Conservation (phyloP, 2,888 invertebrate genomes). For the Heterodera filipjevi region DNA sequence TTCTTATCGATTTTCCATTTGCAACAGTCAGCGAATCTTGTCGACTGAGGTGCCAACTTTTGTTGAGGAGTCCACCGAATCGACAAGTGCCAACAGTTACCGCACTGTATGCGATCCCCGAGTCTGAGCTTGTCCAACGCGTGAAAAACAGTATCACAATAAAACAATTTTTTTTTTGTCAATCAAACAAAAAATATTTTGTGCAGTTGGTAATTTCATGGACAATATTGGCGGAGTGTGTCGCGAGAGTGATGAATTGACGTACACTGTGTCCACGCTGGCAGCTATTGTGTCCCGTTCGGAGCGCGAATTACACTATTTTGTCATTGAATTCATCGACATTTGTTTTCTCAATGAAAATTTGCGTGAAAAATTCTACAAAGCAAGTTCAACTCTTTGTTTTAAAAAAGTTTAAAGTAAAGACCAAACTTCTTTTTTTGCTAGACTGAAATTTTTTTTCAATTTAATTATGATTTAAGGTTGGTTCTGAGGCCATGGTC, state of each 20-base stretch:
- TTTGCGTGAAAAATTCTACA: slow-evolving; percentile 53
- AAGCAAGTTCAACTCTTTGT: too few species aligned
- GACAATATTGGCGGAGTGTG: slow-evolving; percentile 33
- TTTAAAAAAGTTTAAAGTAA: too few species aligned
- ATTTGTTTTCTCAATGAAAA: slow-evolving; percentile 59
- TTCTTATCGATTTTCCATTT: slow-evolving; percentile 62
- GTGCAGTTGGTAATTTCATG: slow-evolving; percentile 35
- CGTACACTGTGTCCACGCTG: slow-evolving; percentile 45
- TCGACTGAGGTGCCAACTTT: slow-evolving; percentile 51
- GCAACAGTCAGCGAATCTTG: slow-evolving; percentile 55
- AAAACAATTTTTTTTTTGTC: background rate
- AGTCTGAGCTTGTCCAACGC: slow-evolving; percentile 34
- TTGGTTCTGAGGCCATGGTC: slow-evolving; percentile 60
- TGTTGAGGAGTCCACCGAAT: slow-evolving; percentile 44
- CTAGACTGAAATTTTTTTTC: too few species aligned
- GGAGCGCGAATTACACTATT: slow-evolving; percentile 37
- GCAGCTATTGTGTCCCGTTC: slow-evolving; percentile 42
- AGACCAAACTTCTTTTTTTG: too few species aligned
- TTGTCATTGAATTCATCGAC: slow-evolving; percentile 47
- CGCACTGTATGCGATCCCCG: slow-evolving; percentile 39
- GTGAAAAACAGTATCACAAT: background rate
- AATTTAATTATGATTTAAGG: slow-evolving; percentile 36
- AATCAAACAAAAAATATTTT: background rate
- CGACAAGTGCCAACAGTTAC: slow-evolving; percentile 30
- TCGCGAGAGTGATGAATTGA: slow-evolving; percentile 40